These are phyloP conservation scores for Dermolepida albohirtum DNA, from an alignment of 2,888 invertebrate genomes.

Conservation along the genomic window DNA sequence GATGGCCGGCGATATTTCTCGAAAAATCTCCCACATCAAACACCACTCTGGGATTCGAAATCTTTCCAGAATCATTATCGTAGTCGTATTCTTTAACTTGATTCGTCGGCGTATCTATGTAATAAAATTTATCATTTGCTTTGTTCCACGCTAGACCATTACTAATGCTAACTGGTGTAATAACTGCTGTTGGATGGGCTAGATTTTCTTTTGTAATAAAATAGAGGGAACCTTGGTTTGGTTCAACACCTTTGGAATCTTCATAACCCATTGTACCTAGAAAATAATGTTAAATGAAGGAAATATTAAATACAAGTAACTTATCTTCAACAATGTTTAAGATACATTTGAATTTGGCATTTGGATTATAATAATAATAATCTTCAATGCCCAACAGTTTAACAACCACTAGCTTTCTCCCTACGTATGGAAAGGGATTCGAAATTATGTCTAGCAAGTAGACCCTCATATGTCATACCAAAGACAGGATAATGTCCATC, in stretches of 20 bases:
- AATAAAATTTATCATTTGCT: conserved; percentile 79
- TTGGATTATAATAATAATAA: too few species aligned
- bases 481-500: too few species aligned
- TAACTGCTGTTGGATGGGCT: conserved; percentile 54
- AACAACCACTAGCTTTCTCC: too few species aligned
- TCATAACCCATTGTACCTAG: conserved; percentile 76
- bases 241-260: conserved; percentile 60
- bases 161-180: conserved; percentile 73
- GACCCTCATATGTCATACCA: too few species aligned
- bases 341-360: too few species aligned
- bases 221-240: conserved; percentile 72
- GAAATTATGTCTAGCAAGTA: too few species aligned
- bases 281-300: not conserved
- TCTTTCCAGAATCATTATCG: conserved; percentile 69
- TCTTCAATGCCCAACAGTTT: too few species aligned
- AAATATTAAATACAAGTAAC: too few species aligned
- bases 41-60: conserved; percentile 59
- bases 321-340: too few species aligned
- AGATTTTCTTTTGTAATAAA: conserved; percentile 65
- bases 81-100: conserved; percentile 79
- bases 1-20: conserved; percentile 43
- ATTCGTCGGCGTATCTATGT: conserved; percentile 78
- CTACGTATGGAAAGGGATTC: too few species aligned
- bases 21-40: conserved; percentile 52
- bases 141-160: conserved; percentile 84